Base-by-base conservation (phyloP, 2,113 vertebrate genomes). In the Periophthalmodon schlosseri region DNA sequence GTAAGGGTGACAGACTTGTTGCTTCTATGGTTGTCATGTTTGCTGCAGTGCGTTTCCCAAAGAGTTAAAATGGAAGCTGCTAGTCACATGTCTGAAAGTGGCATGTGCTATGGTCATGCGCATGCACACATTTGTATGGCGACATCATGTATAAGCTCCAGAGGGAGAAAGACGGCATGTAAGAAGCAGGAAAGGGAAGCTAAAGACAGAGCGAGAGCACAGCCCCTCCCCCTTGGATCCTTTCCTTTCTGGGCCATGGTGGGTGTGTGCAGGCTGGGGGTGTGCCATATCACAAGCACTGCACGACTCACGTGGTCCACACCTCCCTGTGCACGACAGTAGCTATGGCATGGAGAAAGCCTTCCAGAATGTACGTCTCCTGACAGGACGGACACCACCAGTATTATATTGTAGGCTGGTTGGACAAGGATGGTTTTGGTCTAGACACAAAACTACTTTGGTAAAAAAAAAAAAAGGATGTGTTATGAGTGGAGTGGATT, bases 31-130 rank as follows among this genome's bases (percentile, higher is more conserved):
- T 5, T 24, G n/a, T 21, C 54, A 4, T 52, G 54, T 61, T 2
- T 21, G 34, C 74, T 71, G 13, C 21, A 2, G 70, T 69, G 60
- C 21, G 70, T 75, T 69, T 78, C 77, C 82, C 75, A 83, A 86
- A 85, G 82, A 88, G 88, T 93, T 92, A 89, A 94, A 93, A 93
- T 93, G 91, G 91, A 94, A 90, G 82, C 88, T 82, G 86, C 80
- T 69, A 85, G 89, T 94, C 92, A 93, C 92, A 93, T 93, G 92
- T 85, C 79, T 86, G 80, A 80, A 75, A 88, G 86, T 89, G 80
- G 83, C 90, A 90, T 94, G 90, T 86, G 85, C 87, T 86, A 79
- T 74, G 76, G 80, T 78, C 82, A 79, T 72, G 77, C 88, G 71
- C 81, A 63, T 34, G 77, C 70, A 66, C 86, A 79, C 75, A 63